phyloP scores from a whole-genome alignment of 2,113 vertebrate species.

The Melozone crissalis region DNA sequence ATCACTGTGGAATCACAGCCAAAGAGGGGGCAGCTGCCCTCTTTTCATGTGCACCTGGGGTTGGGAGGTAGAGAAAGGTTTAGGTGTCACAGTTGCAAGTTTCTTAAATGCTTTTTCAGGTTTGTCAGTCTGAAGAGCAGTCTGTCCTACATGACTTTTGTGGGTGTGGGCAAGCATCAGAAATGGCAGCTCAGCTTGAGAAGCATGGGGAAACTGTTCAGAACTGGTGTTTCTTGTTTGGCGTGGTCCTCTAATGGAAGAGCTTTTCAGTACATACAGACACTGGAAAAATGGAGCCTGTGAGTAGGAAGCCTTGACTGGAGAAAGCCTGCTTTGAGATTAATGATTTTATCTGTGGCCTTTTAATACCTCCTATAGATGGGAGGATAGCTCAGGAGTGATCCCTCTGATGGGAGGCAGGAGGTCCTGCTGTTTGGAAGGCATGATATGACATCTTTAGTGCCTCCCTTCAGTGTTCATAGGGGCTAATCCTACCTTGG shows the following conservation, averaged over 20 bases:
- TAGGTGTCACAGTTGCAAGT: not conserved
- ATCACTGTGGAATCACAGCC: not conserved
- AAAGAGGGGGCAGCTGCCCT: not conserved
- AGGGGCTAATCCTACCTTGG: not conserved
- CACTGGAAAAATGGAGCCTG: not conserved
- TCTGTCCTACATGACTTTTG: not conserved
- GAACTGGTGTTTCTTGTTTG: not conserved
- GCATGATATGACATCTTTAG: not conserved
- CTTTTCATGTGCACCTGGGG: accelerated
- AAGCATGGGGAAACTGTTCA: not conserved
- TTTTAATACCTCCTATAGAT: not conserved
- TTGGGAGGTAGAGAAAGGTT: not conserved
- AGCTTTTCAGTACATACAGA: not conserved
- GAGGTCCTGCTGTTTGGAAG: not conserved
- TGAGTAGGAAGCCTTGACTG: not conserved
- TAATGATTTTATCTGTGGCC: not conserved
- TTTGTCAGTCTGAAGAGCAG: not conserved
- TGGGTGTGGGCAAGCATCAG: not conserved
- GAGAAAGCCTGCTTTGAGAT: not conserved
- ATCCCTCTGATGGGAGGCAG: not conserved
- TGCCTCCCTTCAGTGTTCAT: not conserved
- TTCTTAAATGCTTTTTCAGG: not conserved
- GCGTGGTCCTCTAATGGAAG: not conserved
- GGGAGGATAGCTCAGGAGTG: not conserved
- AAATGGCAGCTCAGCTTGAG: not conserved